phyloP scores from a whole-genome alignment of 2,888 invertebrate species.

The Ormyrus labotus region DNA sequence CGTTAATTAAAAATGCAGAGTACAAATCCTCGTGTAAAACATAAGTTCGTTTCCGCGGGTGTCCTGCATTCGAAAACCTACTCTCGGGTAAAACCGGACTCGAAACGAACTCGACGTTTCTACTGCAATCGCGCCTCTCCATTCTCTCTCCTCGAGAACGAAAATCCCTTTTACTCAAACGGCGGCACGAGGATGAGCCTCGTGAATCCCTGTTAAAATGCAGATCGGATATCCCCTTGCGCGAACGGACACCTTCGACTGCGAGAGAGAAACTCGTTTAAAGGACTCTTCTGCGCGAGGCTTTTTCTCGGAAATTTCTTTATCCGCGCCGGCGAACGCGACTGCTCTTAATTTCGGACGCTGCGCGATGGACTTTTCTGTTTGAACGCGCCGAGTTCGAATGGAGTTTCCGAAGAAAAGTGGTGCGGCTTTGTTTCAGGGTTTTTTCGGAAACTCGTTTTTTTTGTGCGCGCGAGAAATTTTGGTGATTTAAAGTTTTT shows the following conservation, averaged over 20 bases:
- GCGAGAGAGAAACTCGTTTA: slow-evolving; percentile 53
- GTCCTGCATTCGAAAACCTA: too few species aligned
- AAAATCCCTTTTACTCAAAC: slow-evolving; percentile 5
- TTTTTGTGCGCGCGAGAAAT: too few species aligned
- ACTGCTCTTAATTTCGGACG: slow-evolving; percentile 5
- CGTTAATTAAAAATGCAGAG: too few species aligned
- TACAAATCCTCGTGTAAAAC: too few species aligned
- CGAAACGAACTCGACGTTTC: background rate
- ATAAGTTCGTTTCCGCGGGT: too few species aligned
- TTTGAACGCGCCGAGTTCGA: too few species aligned
- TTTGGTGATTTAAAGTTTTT: too few species aligned
- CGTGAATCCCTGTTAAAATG: slow-evolving; percentile 66
- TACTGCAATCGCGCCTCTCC: background rate
- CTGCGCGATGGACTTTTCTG: too few species aligned
- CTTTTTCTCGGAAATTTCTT: background rate
- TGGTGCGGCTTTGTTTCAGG: too few species aligned
- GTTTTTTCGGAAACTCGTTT: too few species aligned
- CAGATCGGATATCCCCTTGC: slow-evolving; percentile 61
- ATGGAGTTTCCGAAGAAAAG: too few species aligned
- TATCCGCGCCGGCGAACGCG: background rate
- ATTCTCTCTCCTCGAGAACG: background rate
- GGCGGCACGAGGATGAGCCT: slow-evolving; percentile 17
- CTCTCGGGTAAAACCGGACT: too few species aligned
- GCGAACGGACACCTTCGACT: slow-evolving; percentile 37
- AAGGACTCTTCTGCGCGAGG: slow-evolving; percentile 48